phyloP scores from a whole-genome alignment of 1,140 invertebrate species.

The Gryllus bimaculatus region DNA sequence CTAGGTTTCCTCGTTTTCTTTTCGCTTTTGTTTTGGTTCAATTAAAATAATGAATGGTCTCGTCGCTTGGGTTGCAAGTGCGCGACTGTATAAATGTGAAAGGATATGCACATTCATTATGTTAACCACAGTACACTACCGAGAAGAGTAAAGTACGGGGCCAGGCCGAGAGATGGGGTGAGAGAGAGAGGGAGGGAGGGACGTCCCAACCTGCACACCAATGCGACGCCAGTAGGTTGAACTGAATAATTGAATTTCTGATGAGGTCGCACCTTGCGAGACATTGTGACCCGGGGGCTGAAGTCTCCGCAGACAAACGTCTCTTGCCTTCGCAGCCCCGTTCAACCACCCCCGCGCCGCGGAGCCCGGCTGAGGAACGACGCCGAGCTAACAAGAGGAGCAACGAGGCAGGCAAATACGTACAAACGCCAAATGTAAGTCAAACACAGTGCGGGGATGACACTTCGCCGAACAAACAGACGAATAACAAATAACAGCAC shows the following conservation, averaged over 20 bases:
- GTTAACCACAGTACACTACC: not conserved
- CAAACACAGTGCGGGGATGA: not conserved
- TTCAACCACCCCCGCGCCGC: not conserved
- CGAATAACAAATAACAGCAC: not conserved
- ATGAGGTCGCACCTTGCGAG: slow-evolving; percentile 2
- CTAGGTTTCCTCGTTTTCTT: not conserved
- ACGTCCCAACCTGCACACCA: not conserved
- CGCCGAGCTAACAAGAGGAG: not conserved
- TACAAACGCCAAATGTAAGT: not conserved
- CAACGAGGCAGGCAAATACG: not conserved
- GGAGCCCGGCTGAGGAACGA: too few relatives aligned
- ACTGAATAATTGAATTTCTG: not conserved
- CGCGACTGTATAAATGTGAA: not conserved
- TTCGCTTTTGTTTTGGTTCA: not conserved
- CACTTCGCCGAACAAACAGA: not conserved
- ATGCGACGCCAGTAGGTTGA: not conserved
- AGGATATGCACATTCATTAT: not conserved
- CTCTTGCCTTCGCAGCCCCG: not conserved
- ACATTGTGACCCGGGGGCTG: not conserved
- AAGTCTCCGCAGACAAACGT: not conserved
- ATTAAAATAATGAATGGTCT: not conserved
- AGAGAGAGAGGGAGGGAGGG: not conserved
- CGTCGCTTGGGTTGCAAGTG: not conserved
- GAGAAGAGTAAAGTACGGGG: not conserved
- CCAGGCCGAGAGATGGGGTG: not conserved